These are phyloP conservation scores for Andrena bucephala DNA, from an alignment of 2,888 invertebrate species.

Conservation along the genomic window DNA sequence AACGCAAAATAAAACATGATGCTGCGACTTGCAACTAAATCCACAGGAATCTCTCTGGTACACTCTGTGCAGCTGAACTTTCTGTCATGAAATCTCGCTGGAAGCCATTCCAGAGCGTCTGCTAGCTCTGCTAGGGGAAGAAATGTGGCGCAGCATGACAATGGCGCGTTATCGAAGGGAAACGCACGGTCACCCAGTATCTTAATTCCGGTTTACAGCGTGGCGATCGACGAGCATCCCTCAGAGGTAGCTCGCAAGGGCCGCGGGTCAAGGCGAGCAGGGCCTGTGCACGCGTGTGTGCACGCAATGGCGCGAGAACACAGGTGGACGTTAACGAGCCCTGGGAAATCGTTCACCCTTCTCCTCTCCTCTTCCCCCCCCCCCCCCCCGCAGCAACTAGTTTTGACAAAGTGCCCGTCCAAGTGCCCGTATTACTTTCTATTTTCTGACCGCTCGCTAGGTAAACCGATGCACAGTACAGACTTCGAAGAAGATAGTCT, in stretches of 20 bases:
- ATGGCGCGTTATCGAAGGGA: conserved; percentile 64
- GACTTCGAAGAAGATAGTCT: too few species aligned
- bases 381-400: conserved; percentile 29
- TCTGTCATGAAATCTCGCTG: too few species aligned
- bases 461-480: conserved; percentile 32
- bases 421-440: too few species aligned
- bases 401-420: conserved; percentile 15
- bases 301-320: conserved; percentile 66
- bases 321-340: conserved; percentile 63
- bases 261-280: conserved; percentile 80
- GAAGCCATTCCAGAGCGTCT: too few species aligned
- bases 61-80: too few species aligned
- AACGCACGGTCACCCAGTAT: conserved; percentile 74
- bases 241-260: conserved; percentile 74
- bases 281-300: conserved; percentile 52
- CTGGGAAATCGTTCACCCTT: conserved; percentile 43
- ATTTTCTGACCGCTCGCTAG: conserved; percentile 16
- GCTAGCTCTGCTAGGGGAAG: too few species aligned
- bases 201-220: conserved; percentile 71
- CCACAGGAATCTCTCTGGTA: too few species aligned
- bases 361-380: neutral
- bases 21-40: conserved; percentile 15
- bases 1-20: neutral
- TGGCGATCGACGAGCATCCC: conserved; percentile 72
- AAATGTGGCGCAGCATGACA: neutral